Conservation (phyloP, 2,888 invertebrate species). For the Dicranocentrus wangi region DNA sequence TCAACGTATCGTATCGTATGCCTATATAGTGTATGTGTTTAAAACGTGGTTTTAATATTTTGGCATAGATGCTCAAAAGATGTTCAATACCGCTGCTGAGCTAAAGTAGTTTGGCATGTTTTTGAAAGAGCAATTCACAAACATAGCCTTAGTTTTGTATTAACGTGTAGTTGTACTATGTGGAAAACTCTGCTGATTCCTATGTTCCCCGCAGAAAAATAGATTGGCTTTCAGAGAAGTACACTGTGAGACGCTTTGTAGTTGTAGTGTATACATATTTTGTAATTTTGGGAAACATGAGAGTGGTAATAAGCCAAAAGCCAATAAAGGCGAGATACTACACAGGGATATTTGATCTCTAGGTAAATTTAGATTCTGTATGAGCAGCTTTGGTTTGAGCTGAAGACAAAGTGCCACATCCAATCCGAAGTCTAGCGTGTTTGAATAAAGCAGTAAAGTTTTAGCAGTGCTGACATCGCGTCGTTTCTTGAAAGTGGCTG, state of each 20-base stretch:
- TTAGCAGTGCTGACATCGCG: slow-evolving; percentile 1
- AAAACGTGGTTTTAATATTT: slow-evolving; percentile 30
- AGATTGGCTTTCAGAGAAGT: slow-evolving; percentile 10
- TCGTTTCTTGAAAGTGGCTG: not conserved
- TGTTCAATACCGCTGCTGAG: slow-evolving; percentile 15
- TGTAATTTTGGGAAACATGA: not conserved
- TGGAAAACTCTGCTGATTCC: not conserved
- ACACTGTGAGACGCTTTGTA: not conserved
- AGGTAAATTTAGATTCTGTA: slow-evolving; percentile 8
- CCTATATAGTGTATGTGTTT: slow-evolving; percentile 10
- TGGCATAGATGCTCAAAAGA: slow-evolving; percentile 35
- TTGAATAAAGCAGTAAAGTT: too few species aligned
- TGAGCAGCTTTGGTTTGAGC: not conserved
- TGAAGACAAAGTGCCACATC: not conserved
- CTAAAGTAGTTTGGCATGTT: slow-evolving; percentile 3
- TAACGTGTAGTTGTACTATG: not conserved
- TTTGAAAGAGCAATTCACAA: not conserved
- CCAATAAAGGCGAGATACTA: too few species aligned
- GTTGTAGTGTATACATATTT: not conserved
- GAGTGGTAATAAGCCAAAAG: too few species aligned
- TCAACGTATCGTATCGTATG: slow-evolving; percentile 9
- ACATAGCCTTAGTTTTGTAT: not conserved
- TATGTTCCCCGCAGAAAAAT: not conserved
- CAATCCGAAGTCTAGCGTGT: not conserved
- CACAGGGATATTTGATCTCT: too few species aligned